A percentile compares a stretch with the other conserved stretches of the same genome.
These are phyloP conservation scores for Crenuchus spilurus DNA, from an alignment of 2,797 vertebrate species.

Conservation along the genomic window DNA sequence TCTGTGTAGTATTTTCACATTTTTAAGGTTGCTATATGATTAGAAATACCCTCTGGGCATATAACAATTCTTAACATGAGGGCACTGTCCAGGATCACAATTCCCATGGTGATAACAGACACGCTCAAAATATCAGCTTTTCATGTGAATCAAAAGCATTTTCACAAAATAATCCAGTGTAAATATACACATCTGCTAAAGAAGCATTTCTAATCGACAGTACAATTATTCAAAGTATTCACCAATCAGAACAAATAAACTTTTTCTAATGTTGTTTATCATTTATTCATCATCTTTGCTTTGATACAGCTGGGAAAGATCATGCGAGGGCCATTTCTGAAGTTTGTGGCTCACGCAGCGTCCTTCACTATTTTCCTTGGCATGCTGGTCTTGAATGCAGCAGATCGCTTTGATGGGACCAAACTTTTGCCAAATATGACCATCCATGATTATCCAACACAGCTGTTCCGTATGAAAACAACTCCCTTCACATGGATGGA, in stretches of 20 bases:
- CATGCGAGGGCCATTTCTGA: conserved; percentile 97
- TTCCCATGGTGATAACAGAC: conserved; percentile 47
- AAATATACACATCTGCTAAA: conserved; percentile 28
- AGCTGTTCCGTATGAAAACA: conserved; percentile 95
- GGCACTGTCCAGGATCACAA: not conserved
- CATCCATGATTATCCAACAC: conserved; percentile 74
- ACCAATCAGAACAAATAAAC: not conserved
- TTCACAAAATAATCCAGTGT: not conserved
- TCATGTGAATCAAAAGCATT: conserved; percentile 37
- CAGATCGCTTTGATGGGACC: conserved; percentile 94
- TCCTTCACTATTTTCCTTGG: conserved; percentile 98
- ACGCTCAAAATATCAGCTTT: conserved; percentile 40
- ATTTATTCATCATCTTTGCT: not conserved
- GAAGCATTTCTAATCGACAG: conserved; percentile 30
- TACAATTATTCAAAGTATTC: not conserved
- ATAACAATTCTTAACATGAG: not conserved
- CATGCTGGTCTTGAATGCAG: conserved; percentile 95
- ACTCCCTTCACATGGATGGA: conserved; percentile 98
- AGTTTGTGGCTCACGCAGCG: conserved; percentile 96
- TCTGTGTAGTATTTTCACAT: no score
- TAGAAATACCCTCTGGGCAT: not conserved
- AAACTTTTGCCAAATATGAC: conserved; percentile 91
- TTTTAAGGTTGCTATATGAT: not conserved
- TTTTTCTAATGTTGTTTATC: not conserved
- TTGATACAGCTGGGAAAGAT: conserved; percentile 87